Percentiles rank a stretch among this genome's conserved stretches.
Conservation (phyloP, 2,113 vertebrate species). For the Leucoraja erinaceus region DNA sequence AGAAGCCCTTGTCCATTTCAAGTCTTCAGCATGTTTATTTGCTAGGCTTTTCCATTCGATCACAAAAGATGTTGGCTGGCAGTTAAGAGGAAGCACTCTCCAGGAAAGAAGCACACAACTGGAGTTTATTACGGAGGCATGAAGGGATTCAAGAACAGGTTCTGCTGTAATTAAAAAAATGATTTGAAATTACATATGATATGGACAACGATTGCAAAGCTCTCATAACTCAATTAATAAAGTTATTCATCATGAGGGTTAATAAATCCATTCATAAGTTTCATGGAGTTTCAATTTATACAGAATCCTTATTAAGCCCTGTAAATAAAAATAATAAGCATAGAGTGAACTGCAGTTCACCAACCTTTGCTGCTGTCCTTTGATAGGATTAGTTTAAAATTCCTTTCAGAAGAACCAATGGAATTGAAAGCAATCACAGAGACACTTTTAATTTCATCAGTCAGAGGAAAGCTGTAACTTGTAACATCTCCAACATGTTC, state of each 20-base stretch:
- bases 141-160: constrained; percentile 57
- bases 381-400: constrained; percentile 75
- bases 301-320: not conserved
- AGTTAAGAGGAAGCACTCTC: constrained; percentile 54
- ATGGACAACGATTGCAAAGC: not conserved
- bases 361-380: constrained; percentile 64
- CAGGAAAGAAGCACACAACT: constrained; percentile 73
- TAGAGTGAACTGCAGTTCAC: constrained; percentile 16
- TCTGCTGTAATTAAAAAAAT: constrained; percentile 54
- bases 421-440: constrained; percentile 75
- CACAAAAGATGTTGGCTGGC: constrained; percentile 61
- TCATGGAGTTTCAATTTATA: not conserved
- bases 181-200: not conserved
- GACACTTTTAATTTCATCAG: constrained; percentile 59
- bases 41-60: constrained; percentile 72
- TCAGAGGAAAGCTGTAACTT: constrained; percentile 68
- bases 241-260: not conserved
- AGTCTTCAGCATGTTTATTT: constrained; percentile 45
- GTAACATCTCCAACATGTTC: constrained; percentile 54
- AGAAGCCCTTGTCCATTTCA: constrained; percentile 70
- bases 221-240: not conserved
- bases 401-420: constrained; percentile 66
- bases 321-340: not conserved
- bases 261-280: not conserved
- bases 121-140: constrained; percentile 64